Conservation (phyloP, 2,888 invertebrate species). For the Baronia brevicornis region DNA sequence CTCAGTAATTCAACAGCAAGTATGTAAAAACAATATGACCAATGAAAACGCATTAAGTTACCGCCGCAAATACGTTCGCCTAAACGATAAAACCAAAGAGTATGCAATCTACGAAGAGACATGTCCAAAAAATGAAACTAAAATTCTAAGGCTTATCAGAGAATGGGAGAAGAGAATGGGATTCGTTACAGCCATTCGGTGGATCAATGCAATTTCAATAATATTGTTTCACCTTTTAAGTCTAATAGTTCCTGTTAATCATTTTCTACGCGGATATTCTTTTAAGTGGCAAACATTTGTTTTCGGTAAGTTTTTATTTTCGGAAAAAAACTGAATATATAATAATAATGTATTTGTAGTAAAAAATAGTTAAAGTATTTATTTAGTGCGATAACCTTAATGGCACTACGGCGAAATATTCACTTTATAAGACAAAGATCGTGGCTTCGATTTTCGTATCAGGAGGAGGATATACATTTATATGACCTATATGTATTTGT, state of each 20-base stretch:
- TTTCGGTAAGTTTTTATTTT: slow-evolving; percentile 73
- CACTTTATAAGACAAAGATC: no score
- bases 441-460: no score
- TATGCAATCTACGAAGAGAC: slow-evolving; percentile 33
- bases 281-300: slow-evolving; percentile 59
- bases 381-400: neutral
- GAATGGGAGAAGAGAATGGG: slow-evolving; percentile 53
- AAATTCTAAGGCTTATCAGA: slow-evolving; percentile 34
- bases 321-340: no score
- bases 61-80: slow-evolving; percentile 15
- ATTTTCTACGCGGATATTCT: slow-evolving; percentile 26
- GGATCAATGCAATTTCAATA: slow-evolving; percentile 77
- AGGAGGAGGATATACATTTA: no score
- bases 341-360: no score
- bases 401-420: no score
- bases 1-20: slow-evolving; percentile 22
- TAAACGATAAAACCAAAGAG: slow-evolving; percentile 17
- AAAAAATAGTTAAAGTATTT: no score
- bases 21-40: slow-evolving; percentile 16
- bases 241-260: slow-evolving; percentile 44
- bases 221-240: slow-evolving; percentile 64
- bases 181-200: slow-evolving; percentile 78
- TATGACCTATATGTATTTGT: no score
- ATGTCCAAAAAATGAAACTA: slow-evolving; percentile 33
- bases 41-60: slow-evolving; percentile 25